Base-by-base conservation (phyloP, 2,113 vertebrate species). In the Hippocampus mohnikei region DNA sequence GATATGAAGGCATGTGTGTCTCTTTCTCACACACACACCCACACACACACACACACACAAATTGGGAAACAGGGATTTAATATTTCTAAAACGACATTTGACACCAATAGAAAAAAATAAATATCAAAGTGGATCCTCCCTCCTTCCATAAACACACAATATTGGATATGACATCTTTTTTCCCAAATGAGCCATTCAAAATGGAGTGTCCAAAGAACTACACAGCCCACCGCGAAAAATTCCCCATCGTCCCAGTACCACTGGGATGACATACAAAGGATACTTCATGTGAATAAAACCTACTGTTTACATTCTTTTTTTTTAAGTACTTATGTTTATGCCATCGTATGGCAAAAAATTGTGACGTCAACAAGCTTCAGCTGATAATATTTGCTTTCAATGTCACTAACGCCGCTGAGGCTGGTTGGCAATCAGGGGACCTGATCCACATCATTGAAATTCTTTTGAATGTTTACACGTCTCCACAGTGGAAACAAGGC, bases 401-500 rank as follows among this genome's bases (percentile, higher is more conserved):
- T 65, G 42, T 27, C 25, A 27, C 23, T 15, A 46, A 65, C 23
- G 9, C n/a, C 13, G 10, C 10, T 8, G 42, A 46, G 42, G 23
- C 13, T 46, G n/a, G 42, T 65, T 27, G 1, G 7, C 63, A 65
- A 46, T 46, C 42, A 27, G 13, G 63, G 41, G 63, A 44, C 41
- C 8, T 46, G 63, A 65, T 44, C 63, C 23, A 12, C 41, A 27
- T 46, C 42, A 46, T 18, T 37, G 58, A 16, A 60, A 60, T 20
- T 33, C 58, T 60, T 60, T 65, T 42, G 63, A 65, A 65, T 65
- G 42, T 65, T 65, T 65, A 65, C 63, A 46, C 11, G 40, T 74
- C 82, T 78, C 71, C 77, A 67, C 67, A 73, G 67, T 74, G 63
- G 76, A 52, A 50, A 80, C 69, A 3, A 68, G 70, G 74, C 71